Conservation (phyloP, 1,140 invertebrate genomes). For the Galendromus occidentalis region DNA sequence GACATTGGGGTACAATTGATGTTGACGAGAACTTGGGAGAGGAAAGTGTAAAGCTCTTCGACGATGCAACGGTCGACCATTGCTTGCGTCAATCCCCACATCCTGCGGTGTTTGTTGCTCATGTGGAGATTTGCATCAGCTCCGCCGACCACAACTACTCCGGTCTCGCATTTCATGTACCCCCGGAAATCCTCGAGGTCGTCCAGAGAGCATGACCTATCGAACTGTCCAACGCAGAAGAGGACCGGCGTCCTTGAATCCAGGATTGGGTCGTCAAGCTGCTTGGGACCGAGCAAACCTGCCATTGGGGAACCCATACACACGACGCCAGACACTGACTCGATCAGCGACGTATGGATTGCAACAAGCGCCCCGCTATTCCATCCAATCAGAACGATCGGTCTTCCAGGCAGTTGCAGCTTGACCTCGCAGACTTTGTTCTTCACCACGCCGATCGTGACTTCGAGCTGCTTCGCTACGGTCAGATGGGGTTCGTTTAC, state of each 20-base stretch:
- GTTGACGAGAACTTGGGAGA: conserved; percentile 10
- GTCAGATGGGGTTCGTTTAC: conserved; percentile 12
- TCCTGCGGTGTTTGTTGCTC: conserved; percentile 42
- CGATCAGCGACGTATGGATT: conserved; percentile 30
- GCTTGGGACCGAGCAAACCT: conserved; percentile 46
- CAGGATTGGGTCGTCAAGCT: conserved; percentile 51
- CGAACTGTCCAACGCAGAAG: conserved; percentile 58
- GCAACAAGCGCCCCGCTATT: conserved; percentile 50
- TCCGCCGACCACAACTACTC: conserved; percentile 55
- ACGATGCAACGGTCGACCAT: conserved; percentile 55
- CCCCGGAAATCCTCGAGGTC: conserved; percentile 54
- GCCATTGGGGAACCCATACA: conserved; percentile 58
- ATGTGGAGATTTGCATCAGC: conserved; percentile 55
- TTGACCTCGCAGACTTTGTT: conserved; percentile 29
- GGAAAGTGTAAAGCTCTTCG: conserved; percentile 19
- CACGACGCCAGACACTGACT: conserved; percentile 45
- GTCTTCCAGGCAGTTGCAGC: conserved; percentile 42
- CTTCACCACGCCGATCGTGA: conserved; percentile 18
- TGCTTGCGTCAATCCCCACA: conserved; percentile 52
- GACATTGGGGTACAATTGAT: neutral
- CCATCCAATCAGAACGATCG: conserved; percentile 54
- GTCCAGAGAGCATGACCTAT: conserved; percentile 39
- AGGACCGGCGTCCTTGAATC: conserved; percentile 50
- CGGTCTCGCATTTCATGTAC: conserved; percentile 50
- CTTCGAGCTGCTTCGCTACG: conserved; percentile 16